These are phyloP conservation scores for Dendrolimus pini DNA, from an alignment of 2,888 invertebrate genomes.

Conservation along the genomic window DNA sequence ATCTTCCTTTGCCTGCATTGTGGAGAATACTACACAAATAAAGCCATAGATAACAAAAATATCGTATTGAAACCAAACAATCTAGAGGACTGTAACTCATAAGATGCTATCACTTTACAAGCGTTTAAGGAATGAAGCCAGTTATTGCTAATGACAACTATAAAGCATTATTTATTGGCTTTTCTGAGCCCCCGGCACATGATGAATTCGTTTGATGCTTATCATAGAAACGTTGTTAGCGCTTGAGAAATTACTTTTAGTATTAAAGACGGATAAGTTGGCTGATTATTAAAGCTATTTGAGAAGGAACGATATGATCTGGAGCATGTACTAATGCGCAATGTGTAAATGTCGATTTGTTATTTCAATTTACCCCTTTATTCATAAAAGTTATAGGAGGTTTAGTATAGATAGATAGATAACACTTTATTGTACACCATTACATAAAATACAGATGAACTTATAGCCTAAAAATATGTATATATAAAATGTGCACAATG, in stretches of 20 bases:
- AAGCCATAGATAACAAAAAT: neutral
- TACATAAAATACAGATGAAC: too few relatives aligned
- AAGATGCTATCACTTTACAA: neutral
- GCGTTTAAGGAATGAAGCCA: slow-evolving; percentile 33
- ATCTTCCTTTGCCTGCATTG: too few relatives aligned
- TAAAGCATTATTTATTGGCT: slow-evolving; percentile 39
- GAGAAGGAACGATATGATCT: neutral
- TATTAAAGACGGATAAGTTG: neutral
- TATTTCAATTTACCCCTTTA: too few relatives aligned
- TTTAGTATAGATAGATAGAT: too few relatives aligned
- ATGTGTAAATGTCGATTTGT: neutral
- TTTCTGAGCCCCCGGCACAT: slow-evolving; percentile 26
- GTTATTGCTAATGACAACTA: slow-evolving; percentile 45
- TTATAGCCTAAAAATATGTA: too few relatives aligned
- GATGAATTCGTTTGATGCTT: slow-evolving; percentile 22
- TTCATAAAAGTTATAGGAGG: too few relatives aligned
- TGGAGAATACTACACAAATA: neutral
- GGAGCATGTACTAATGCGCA: neutral
- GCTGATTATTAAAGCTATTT: neutral
- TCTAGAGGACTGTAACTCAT: neutral
- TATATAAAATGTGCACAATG: too few relatives aligned
- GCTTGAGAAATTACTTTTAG: neutral
- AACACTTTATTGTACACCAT: too few relatives aligned
- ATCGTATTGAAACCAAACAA: neutral
- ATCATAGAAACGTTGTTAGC: neutral